Evolutionary conservation across 2,797 vertebrate genomes (phyloP), one percentile per base, ranked within the genome.

Genomic region (Brotula barbata): DNA sequence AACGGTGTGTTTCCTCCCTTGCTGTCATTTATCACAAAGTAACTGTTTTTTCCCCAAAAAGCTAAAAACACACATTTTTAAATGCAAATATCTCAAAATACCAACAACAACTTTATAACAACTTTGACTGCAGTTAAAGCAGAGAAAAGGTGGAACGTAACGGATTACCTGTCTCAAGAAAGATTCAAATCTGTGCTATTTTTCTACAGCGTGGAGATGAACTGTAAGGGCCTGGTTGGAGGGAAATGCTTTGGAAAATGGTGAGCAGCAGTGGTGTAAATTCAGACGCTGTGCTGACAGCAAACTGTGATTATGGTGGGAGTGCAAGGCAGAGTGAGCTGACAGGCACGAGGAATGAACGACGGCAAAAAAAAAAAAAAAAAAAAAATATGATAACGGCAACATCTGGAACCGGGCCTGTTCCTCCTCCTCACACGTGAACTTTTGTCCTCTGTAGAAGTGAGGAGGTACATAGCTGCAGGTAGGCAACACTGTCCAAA

Each of bases 331-430:
- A 44, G 23, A 2, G 10, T 5, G 10, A 23, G 13, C 25, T 44
- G 44, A 6, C 31, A 49, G n/a, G 50, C 22, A 50, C 33, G 12
- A 73, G 54, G 53, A 49, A 72, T 49, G 41, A 64, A 67, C 71
- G 53, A 28, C 11, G 36, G 55, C 19, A 3, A 23, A 58, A 56
- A 47, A 28, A 34, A 17, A 51, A n/a, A n/a, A n/a, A n/a, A n/a
- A n/a, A n/a, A n/a, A n/a, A n/a, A n/a, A n/a, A n/a, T n/a, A n/a
- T n/a, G 51, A 61, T 51, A 41, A 55, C 17, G 56, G 33, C 34
- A 71, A 82, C 77, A 83, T 84, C 76, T 81, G 73, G 65, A 78
- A 37, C 40, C 7, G 9, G 2, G 48, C 16, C 45, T 46, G 16
- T 17, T 40, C 22, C 43, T 43, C 31, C 59, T 42, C 43, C 22